Evolutionary conservation across 1,140 invertebrate species (phyloP), one percentile per base, ranked within the genome.

Genomic region (Colletes latitarsis): DNA sequence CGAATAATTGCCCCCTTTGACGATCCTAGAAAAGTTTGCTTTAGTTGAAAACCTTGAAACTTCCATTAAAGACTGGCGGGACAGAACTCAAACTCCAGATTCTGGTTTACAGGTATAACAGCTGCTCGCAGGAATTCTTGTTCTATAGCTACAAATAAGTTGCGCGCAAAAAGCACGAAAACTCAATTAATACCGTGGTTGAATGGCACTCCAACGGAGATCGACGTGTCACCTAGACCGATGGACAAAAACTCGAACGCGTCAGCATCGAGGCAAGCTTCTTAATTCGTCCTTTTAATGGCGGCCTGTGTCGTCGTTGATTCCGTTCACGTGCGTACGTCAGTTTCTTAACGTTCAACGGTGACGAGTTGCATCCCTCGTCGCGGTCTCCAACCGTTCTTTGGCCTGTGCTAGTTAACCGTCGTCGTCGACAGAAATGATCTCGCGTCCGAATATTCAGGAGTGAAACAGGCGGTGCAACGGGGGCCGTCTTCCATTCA

Each of bases 361-460:
- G 52, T 21, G 43, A 63, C 6, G 15, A 9, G 15, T 9, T n/a
- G 41, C 30, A 55, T 46, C 39, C 49, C 17, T n/a, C 6, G 5
- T 17, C 17, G 12, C 19, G 63, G 39, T 68, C 63, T 41, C 60
- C 58, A 78, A 71, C 76, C n/a, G 76, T 78, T 14, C n/a, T 6
- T 3, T 12, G 39, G 3, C 6, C 60, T 10, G n/a, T 57, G 6
- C 15, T 39, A 39, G 39, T 76, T 46, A 69, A 77, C 74, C 55
- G 75, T 69, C 74, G 14, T 17, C 55, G 53, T 12, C n/a, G 14
- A 49, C 46, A 57, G 21, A 70, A 70, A 77, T 70, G 55, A 17
- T 70, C 46, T n/a, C 64, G 60, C 60, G 60, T 62, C 30, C 60
- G 60, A 62, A 8, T n/a, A 55, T 55, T n/a, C 53, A 15, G 12